Conservation (phyloP, 2,888 invertebrate species). For the Axea sp. region DNA sequence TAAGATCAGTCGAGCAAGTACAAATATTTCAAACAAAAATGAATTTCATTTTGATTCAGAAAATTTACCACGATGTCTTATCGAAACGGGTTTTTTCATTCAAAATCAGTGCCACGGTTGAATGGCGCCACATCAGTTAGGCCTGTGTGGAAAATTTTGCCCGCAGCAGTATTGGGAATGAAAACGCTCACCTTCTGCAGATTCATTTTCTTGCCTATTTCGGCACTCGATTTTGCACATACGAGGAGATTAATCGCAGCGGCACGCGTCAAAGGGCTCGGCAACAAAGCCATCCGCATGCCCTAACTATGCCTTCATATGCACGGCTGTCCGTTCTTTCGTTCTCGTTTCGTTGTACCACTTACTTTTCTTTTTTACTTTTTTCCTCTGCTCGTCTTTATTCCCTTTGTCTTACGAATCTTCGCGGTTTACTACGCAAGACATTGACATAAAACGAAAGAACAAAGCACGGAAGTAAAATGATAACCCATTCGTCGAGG, state of each 20-base stretch:
- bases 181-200: slow-evolving; percentile 18
- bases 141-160: slow-evolving; percentile 28
- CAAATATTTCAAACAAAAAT: no score
- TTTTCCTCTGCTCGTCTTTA: slow-evolving; percentile 15
- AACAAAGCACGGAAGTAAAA: slow-evolving; percentile 52
- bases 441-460: slow-evolving; percentile 56
- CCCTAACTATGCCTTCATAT: slow-evolving; percentile 53
- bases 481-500: slow-evolving; percentile 31
- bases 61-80: slow-evolving; percentile 5
- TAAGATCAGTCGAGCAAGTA: no score
- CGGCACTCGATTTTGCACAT: slow-evolving; percentile 64
- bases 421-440: slow-evolving; percentile 48
- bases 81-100: slow-evolving; percentile 20
- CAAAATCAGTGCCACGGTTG: slow-evolving; percentile 17
- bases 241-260: slow-evolving; percentile 67
- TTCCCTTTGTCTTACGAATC: slow-evolving; percentile 51
- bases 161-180: slow-evolving; percentile 47
- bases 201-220: slow-evolving; percentile 60
- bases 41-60: background rate
- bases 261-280: slow-evolving; percentile 66
- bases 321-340: slow-evolving; percentile 35
- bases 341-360: slow-evolving; percentile 51
- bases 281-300: slow-evolving; percentile 61
- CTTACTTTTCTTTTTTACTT: slow-evolving; percentile 34
- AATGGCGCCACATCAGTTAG: slow-evolving; percentile 29